Base-by-base conservation (phyloP, 2,888 invertebrate species). In the Cylindroiulus punctatus region DNA sequence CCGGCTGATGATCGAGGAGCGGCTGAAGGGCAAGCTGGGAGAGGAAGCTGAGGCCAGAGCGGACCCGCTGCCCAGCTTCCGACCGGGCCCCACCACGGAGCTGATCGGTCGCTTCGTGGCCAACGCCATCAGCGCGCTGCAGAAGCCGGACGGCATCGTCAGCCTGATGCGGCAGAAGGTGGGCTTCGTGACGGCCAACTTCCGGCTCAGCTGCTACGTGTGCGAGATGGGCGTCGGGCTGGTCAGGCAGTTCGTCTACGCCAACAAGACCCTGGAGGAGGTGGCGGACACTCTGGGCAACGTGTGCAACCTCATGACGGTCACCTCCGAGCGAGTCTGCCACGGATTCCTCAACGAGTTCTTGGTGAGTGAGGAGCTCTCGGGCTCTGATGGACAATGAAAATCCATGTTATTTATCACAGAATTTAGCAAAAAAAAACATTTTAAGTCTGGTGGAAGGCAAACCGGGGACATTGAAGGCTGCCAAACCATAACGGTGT, bases 181-280 rank as follows among this genome's bases (percentile, higher is more conserved):
- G 14, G 86, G 86, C 8, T 86, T 86, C 32, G 82, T 86, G 10
- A 86, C 82, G 8, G 40, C 81, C n/a, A 86, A 86, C 47, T 82
- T 82, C 83, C 19, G 83, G 19, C 44, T 86, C 30, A 86, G 86
- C 83, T 86, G 86, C 32, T 86, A 86, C 83, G 86, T 83, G 4
- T 86, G 86, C 47, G 86, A 86, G 40, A 81, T 86, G 81, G 83
- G 82, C 8, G 83, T 86, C 8, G 83, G 82, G 5, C 26, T 86
- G 30, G 83, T 86, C 26, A 42, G 86, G n/a, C 86, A 86, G 83
- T 82, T 82, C 22, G 86, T 86, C 30, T 86, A 86, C 44, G 86
- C 86, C 22, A 86, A 86, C 36, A 86, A 83, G 52, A 86, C 82
- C 0, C 19, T 47, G 36, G 86, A 86, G 10, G 86, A 86, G 36